Percentiles rank a stretch among this genome's conserved stretches.
Evolutionary conservation across 1,140 invertebrate genomes (phyloP).

Genomic region (Drosophila sp.): DNA sequence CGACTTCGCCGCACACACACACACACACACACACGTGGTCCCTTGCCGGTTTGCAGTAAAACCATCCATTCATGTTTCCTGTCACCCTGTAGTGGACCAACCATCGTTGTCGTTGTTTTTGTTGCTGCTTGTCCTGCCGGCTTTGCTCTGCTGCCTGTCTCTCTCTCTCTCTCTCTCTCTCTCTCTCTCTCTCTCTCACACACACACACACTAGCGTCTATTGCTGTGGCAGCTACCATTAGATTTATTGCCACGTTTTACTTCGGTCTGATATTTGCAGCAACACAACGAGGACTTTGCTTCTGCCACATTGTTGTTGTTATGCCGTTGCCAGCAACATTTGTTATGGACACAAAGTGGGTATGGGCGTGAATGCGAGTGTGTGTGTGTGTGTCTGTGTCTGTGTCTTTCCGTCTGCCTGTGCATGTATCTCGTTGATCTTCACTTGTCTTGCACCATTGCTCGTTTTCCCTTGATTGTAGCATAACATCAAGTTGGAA

Average conservation of each 20-base stretch:
- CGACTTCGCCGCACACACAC: constrained; percentile 42
- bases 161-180: neutral
- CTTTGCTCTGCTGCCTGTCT: constrained; percentile 13
- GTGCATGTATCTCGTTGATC: constrained; percentile 21
- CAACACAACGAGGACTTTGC: constrained; percentile 42
- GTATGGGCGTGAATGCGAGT: constrained; percentile 23
- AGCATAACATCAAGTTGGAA: constrained; percentile 62
- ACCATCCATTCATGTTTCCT: constrained; percentile 83
- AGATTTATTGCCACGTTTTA: constrained; percentile 83
- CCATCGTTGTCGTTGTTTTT: constrained; percentile 36
- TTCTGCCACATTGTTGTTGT: constrained; percentile 20
- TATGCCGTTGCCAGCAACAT: constrained; percentile 52
- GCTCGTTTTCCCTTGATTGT: constrained; percentile 28
- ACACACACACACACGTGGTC: constrained; percentile 40
- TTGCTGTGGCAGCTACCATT: constrained; percentile 66
- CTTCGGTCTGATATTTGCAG: constrained; percentile 70
- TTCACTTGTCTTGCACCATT: constrained; percentile 46
- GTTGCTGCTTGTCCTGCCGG: constrained; percentile 54
- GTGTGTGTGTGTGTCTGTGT: neutral
- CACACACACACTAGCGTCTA: constrained; percentile 15
- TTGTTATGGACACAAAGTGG: constrained; percentile 39
- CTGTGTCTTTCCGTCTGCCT: neutral
- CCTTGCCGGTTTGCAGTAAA: constrained; percentile 56
- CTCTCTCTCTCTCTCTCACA: neutral
- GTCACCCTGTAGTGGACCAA: constrained; percentile 73